Base-by-base conservation (phyloP, 37 sponge, comb jelly and placozoan genomes). In the Lycopodina hypogea region DNA sequence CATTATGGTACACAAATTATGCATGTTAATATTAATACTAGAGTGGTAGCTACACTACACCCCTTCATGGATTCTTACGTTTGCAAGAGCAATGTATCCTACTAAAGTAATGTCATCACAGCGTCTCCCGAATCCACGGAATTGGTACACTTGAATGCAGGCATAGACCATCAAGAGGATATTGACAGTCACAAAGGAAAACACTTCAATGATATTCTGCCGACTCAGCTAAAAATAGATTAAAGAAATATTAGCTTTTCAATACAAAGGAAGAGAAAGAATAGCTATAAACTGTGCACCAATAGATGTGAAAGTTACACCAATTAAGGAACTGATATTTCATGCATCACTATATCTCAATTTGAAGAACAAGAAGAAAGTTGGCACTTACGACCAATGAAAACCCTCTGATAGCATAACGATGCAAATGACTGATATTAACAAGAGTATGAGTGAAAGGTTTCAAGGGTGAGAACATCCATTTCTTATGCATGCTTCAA, bases 91-190 rank as follows among this genome's bases (percentile, higher is more conserved):
- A 0, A 87, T 59, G 36, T 74, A 87, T n/a, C 87, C 87, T 1
- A 81, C 82, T 0, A 59, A 17, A 30, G 87, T 87, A 68, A 87
- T 75, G 21, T 55, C 39, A 30, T 28, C 71, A 81, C 87, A 87
- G 3, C 0, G 30, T 21, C 0, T 15, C 3, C 87, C 87, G 58
- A 81, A 87, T 57, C 87, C 87, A 39, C 87, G 36, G 39, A 87
- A 87, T 78, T 87, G 87, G 60, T 71, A 87, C 33, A 87, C 87
- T 40, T 87, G 87, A 15, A 87, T 22, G 35, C 71, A 62, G 1
- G 78, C 76, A 29, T 87, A 87, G 1, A 42, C 61, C 75, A 87
- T 77, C 30, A 72, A 38, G 33, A 87, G 63, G 6, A 71, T 2
- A 42, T 87, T 87, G 62, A 81, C 76, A 24, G 68, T 39, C 70